A percentile compares a stretch with the other conserved stretches of the same genome.
Conservation (phyloP, 2,113 vertebrate genomes). For the Crotophaga sulcirostris region DNA sequence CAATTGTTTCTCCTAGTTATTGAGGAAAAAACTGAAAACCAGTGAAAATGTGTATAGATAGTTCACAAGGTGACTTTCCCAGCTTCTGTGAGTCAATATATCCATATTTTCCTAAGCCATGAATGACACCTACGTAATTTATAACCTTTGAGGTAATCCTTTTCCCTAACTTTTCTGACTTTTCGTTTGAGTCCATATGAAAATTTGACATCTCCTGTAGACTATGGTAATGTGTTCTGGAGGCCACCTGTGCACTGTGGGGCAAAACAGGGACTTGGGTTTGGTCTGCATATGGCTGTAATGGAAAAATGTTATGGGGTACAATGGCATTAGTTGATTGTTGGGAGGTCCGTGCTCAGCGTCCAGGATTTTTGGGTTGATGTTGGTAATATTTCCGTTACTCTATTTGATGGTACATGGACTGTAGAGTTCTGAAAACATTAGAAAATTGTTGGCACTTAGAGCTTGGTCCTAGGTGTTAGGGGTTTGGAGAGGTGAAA, state of each 20-base stretch:
- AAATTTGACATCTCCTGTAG: neutral
- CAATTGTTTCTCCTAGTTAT: neutral
- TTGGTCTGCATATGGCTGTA: neutral
- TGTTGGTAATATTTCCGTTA: neutral
- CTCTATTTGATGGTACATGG: accelerated
- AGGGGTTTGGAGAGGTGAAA: neutral
- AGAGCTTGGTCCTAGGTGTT: neutral
- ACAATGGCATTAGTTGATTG: accelerated
- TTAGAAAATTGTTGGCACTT: neutral
- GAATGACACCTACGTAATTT: accelerated
- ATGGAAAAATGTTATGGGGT: neutral
- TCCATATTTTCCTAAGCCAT: neutral
- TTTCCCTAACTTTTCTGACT: neutral
- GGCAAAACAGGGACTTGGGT: neutral
- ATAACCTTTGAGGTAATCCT: neutral
- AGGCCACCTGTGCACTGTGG: neutral
- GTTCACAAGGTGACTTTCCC: neutral
- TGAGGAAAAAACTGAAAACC: neutral
- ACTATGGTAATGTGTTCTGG: neutral
- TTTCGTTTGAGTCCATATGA: neutral
- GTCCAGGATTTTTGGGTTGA: neutral
- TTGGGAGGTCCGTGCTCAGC: neutral
- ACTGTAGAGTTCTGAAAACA: neutral
- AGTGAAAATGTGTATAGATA: neutral
- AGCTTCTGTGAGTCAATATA: neutral